Evolutionary conservation across 2,797 vertebrate species (phyloP).

Genomic region (Buphagus erythrorhynchus): DNA sequence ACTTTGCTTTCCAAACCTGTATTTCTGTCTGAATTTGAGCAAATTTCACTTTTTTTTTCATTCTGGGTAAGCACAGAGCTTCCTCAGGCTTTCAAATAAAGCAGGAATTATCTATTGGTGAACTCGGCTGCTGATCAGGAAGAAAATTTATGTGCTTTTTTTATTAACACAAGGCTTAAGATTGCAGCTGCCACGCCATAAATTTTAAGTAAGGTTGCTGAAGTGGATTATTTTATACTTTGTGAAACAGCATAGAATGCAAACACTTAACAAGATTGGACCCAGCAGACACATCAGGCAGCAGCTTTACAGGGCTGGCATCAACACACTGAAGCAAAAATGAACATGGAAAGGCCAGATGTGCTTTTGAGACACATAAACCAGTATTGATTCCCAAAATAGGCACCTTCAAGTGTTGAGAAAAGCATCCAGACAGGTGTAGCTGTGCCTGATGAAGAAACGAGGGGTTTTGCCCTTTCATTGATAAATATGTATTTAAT

Average conservation of each 20-base stretch:
- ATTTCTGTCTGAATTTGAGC: neutral
- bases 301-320: neutral
- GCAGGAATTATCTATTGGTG: neutral
- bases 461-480: neutral
- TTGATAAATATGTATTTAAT: neutral
- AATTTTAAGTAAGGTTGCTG: neutral
- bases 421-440: neutral
- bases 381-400: accelerated
- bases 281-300: neutral
- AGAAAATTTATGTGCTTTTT: neutral
- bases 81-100: neutral
- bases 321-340: neutral
- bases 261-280: neutral
- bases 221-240: neutral
- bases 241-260: neutral
- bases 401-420: neutral
- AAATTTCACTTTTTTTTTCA: neutral
- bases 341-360: neutral
- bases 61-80: neutral
- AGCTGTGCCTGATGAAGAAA: neutral
- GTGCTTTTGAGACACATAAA: neutral
- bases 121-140: neutral
- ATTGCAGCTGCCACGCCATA: neutral
- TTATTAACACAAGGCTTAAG: neutral
- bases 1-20: neutral